phyloP scores from a whole-genome alignment of 2,797 vertebrate species.

The Phrynocephalus guinanensis region DNA sequence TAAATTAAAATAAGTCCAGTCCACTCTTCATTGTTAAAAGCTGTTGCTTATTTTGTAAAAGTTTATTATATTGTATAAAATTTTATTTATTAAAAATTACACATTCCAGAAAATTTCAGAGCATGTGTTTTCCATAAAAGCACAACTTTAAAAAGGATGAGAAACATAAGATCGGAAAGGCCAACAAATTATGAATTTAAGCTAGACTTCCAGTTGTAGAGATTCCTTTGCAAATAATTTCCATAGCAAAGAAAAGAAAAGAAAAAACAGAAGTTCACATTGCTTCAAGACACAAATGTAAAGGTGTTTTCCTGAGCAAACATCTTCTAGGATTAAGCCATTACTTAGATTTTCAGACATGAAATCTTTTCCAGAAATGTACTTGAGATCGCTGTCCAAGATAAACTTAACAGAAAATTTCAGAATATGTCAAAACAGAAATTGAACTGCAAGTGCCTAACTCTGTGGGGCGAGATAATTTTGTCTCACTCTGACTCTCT shows the following conservation, averaged over 20 bases:
- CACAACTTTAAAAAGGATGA: not conserved
- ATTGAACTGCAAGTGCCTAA: not conserved
- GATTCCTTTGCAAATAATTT: not conserved
- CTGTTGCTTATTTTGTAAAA: not conserved
- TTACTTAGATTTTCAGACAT: not conserved
- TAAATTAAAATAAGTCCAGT: not conserved
- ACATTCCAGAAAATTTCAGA: not conserved
- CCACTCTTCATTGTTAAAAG: not conserved
- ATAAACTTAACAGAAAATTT: not conserved
- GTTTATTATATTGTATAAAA: slow-evolving; percentile 29
- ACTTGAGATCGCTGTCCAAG: not conserved
- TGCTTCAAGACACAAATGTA: not conserved
- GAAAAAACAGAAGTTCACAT: not conserved
- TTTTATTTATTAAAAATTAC: slow-evolving; percentile 16
- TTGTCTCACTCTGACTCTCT: not conserved
- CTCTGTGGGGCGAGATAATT: not conserved
- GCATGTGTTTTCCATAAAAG: not conserved
- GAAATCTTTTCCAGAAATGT: not conserved
- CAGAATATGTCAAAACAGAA: not conserved
- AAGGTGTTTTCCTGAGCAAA: slow-evolving; percentile 17
- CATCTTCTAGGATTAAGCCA: not conserved
- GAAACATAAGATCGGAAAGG: not conserved
- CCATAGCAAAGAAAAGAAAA: no score
- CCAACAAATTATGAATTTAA: not conserved
- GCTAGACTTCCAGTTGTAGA: not conserved